Evolutionary conservation across 2,113 vertebrate species (phyloP), one percentile per base, ranked within the genome.

Genomic region (Pteruthius melanotis): DNA sequence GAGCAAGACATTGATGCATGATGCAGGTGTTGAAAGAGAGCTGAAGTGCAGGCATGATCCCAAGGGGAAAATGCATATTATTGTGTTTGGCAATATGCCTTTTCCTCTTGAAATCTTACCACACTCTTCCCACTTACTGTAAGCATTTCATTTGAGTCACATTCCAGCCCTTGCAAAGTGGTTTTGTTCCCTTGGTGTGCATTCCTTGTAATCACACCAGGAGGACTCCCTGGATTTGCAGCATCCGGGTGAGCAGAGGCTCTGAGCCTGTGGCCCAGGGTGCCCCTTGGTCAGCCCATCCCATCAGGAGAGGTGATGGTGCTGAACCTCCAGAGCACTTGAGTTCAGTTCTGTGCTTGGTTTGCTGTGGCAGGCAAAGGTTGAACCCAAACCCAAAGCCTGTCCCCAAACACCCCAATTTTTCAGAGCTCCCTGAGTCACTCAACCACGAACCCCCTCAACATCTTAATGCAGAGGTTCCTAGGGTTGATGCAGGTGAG

Each of bases 1-100:
- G 24, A 53, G 35, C 30, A n/a, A 63, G 53, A 56, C 0, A 0
- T 49, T 42, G 12, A 42, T 63, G 47, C 30, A 42, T 9, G 1
- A 5, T 23, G 40, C 24, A 65, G 40, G 8, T 33, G 23, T 17
- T 72, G 83, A 68, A 86, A 53, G 53, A 26, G 30, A 15, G 10
- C 9, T 64, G 33, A 77, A 61, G 45, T 40, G 42, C 54, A 33
- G 50, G 31, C 13, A 21, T 42, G 27, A 44, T 63, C 27, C 42
- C 71, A 37, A 77, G 15, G 35, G 79, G 22, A 49, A 77, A 77
- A 83, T 35, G 7, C 7, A 16, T 37, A 13, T 35, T 52, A 60
- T 45, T 56, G 26, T 40, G 30, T 56, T 63, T 50, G 79, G 88
- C 56, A 83, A 50, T 56, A 50, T 24, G 71, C 35, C 35, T 44